phyloP scores from a whole-genome alignment of 2,113 vertebrate species.

The Xenopus borealis region DNA sequence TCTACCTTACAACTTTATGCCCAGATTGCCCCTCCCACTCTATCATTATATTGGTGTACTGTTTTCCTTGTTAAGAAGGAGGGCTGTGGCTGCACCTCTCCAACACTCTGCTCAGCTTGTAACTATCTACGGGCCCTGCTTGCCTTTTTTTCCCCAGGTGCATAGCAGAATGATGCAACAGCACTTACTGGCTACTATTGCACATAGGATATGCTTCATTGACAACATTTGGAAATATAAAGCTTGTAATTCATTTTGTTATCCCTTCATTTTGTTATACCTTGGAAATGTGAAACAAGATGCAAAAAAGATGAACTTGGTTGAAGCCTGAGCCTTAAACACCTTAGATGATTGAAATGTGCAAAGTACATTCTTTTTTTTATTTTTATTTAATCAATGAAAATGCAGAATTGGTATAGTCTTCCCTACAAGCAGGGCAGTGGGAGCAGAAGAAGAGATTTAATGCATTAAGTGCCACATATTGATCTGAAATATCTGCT shows the following conservation, averaged over 20 bases:
- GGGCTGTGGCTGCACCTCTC: no score
- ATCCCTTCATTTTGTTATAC: neutral
- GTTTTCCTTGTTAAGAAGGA: no score
- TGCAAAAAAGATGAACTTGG: neutral
- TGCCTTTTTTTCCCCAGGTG: no score
- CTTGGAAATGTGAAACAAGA: neutral
- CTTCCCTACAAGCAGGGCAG: neutral
- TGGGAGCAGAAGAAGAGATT: neutral
- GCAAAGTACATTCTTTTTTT: neutral
- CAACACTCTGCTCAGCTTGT: no score
- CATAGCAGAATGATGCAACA: no score
- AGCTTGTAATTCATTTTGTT: neutral
- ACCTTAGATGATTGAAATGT: neutral
- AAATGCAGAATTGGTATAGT: neutral
- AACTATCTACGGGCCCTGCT: no score
- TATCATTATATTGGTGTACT: no score
- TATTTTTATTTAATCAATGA: slow-evolving; percentile 7
- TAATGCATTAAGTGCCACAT: slow-evolving; percentile 21
- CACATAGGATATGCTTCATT: no score
- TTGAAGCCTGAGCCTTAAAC: no score
- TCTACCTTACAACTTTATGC: no score
- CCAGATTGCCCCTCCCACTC: no score
- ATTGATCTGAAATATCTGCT: slow-evolving; percentile 23
- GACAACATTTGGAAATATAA: neutral
- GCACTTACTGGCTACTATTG: no score